These are phyloP conservation scores for Lagodon rhomboides DNA, from an alignment of 2,797 vertebrate genomes.

Conservation along the genomic window DNA sequence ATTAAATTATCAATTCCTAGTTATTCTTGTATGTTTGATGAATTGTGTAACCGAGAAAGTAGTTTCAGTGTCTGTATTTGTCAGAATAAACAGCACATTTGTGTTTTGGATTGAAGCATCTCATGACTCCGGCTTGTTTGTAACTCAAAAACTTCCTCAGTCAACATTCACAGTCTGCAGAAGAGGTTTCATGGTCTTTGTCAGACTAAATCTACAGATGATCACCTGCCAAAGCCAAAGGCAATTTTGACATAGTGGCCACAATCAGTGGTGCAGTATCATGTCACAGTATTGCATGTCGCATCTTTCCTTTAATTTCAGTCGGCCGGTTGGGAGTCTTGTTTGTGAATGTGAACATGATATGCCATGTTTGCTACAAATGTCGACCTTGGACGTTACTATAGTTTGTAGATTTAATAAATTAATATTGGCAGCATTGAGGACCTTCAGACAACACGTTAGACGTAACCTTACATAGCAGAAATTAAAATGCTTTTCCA, in stretches of 20 bases:
- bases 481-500: constrained; percentile 73
- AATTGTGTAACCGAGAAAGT: not conserved
- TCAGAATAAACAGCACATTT: not conserved
- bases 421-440: not conserved
- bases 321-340: too few species aligned
- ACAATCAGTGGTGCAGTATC: not conserved
- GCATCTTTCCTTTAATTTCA: too few species aligned
- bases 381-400: too few species aligned
- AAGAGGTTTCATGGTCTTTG: not conserved
- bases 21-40: not conserved
- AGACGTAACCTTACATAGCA: constrained; percentile 62
- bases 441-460: constrained; percentile 25
- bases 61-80: not conserved
- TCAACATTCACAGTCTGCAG: not conserved
- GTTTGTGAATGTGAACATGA: too few species aligned
- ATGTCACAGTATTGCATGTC: not conserved
- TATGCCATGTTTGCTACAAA: too few species aligned
- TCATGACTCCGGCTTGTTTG: too few species aligned
- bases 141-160: not conserved
- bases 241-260: not conserved
- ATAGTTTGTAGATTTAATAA: too few species aligned
- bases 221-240: not conserved
- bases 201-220: not conserved
- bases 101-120: not conserved
- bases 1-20: too few species aligned